phyloP scores from a whole-genome alignment of 1,140 invertebrate species.

The Ericerus pela region DNA sequence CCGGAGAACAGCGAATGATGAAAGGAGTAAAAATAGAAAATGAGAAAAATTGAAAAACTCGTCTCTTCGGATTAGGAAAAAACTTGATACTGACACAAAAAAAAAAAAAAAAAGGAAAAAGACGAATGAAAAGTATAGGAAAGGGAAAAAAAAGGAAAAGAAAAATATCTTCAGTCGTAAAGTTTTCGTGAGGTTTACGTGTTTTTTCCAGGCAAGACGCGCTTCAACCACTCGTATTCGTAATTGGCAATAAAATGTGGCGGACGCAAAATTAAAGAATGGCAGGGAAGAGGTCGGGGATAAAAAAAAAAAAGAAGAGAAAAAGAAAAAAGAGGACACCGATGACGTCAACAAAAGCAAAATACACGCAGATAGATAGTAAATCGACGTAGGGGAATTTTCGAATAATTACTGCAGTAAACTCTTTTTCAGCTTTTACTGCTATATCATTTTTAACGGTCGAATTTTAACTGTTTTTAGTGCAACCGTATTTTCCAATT shows the following conservation, averaged over 20 bases:
- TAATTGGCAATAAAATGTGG: constrained; percentile 9
- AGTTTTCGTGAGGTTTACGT: constrained; percentile 6
- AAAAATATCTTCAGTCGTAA: constrained; percentile 10
- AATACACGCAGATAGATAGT: neutral
- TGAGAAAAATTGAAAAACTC: constrained; percentile 9
- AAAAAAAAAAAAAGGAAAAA: too few species aligned
- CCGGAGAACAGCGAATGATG: too few species aligned
- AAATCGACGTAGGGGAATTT: neutral
- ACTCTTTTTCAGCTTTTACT: constrained; percentile 3
- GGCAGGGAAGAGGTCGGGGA: too few species aligned
- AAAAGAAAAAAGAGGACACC: constrained; percentile 10
- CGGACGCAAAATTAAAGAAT: constrained; percentile 5
- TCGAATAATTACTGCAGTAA: constrained; percentile 10
- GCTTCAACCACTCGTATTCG: neutral
- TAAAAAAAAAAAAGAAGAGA: too few species aligned
- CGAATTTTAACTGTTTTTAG: too few species aligned
- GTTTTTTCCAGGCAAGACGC: constrained; percentile 8
- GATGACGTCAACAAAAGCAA: constrained; percentile 7
- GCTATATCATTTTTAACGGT: too few species aligned
- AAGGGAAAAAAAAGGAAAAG: too few species aligned
- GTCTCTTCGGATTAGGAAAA: constrained; percentile 6
- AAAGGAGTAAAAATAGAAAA: neutral
- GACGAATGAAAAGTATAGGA: too few species aligned
- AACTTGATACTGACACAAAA: constrained; percentile 4
- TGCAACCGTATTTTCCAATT: too few species aligned